Conservation (phyloP, 2,888 invertebrate species). For the Neoscelio sp. region DNA sequence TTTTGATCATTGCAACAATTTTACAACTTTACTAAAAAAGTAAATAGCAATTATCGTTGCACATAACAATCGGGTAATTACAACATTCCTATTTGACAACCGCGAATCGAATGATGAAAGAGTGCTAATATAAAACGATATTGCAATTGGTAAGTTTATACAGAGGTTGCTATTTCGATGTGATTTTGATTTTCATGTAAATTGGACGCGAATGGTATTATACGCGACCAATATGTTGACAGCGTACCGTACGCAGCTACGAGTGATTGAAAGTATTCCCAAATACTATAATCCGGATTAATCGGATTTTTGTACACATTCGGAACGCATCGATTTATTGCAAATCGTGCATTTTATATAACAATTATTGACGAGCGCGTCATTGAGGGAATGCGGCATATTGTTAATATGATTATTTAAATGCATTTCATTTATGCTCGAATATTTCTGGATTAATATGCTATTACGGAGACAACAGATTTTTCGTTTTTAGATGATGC, state of each 20-base stretch:
- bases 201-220: constrained; percentile 21
- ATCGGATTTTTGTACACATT: constrained; percentile 22
- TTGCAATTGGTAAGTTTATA: constrained; percentile 2
- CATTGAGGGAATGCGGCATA: background rate
- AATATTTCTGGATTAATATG: background rate
- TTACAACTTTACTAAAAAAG: too few species aligned
- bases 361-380: constrained; percentile 14
- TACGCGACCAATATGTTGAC: constrained; percentile 28
- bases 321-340: constrained; percentile 24
- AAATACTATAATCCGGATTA: constrained; percentile 42
- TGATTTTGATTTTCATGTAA: constrained; percentile 49
- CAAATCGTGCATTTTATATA: constrained; percentile 18
- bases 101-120: background rate
- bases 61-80: constrained; percentile 2
- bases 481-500: too few species aligned
- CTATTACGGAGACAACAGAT: too few species aligned
- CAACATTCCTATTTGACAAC: background rate
- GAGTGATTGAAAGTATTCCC: constrained; percentile 27
- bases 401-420: constrained; percentile 24
- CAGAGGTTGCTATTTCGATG: constrained; percentile 12
- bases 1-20: too few species aligned
- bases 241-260: background rate
- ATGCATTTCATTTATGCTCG: background rate
- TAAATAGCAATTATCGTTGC: background rate
- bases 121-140: constrained; percentile 18